A percentile compares a stretch with the other conserved stretches of the same genome.
Evolutionary conservation across 2,888 invertebrate genomes (phyloP).

Genomic region (Chironomus riparius): DNA sequence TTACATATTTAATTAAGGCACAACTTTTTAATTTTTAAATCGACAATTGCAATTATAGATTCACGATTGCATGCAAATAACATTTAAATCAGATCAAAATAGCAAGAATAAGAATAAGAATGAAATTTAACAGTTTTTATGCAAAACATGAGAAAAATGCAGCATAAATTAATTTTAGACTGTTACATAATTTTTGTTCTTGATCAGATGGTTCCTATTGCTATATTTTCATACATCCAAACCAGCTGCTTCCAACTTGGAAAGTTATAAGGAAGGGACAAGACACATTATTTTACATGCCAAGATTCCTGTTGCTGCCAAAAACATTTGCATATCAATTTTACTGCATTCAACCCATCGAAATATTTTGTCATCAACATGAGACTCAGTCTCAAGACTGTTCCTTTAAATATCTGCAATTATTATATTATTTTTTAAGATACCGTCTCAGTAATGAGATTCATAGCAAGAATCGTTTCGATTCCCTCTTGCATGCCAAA

Average conservation of each 20-base stretch:
- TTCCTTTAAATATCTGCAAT: too few relatives aligned
- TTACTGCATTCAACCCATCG: background rate
- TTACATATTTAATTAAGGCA: background rate
- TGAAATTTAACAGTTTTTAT: background rate
- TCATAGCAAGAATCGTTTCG: background rate
- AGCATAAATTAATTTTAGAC: background rate
- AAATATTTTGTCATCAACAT: background rate
- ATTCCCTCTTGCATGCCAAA: background rate
- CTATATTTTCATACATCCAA: background rate
- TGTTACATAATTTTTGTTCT: background rate
- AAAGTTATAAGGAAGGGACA: constrained; percentile 1
- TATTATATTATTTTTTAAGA: too few relatives aligned
- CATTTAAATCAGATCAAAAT: too few relatives aligned
- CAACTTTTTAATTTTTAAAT: constrained; percentile 18
- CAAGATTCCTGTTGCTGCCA: background rate
- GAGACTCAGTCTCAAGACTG: background rate
- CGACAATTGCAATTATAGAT: background rate
- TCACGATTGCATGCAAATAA: background rate
- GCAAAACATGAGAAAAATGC: background rate
- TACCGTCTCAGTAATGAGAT: background rate
- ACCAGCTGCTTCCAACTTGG: background rate
- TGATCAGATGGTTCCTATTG: background rate
- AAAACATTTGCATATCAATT: constrained; percentile 16
- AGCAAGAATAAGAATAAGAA: background rate
- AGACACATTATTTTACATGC: too few relatives aligned